Base-by-base conservation (phyloP, 2,797 vertebrate genomes). In the Scyliorhinus canicula region DNA sequence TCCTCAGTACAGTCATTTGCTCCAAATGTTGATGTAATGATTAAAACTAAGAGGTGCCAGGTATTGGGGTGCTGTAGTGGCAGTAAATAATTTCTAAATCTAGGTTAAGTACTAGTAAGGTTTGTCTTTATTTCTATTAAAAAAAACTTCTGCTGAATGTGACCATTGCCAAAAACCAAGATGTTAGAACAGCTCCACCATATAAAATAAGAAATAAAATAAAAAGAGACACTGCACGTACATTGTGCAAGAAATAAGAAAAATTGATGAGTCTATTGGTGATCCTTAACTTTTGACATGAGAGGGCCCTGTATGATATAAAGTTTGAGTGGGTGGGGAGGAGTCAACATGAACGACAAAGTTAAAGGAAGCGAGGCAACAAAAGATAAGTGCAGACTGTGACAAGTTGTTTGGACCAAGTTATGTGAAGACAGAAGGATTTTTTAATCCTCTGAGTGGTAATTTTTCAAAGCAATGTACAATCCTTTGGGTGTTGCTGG, bases 381-480 rank as follows among this genome's bases (percentile, higher is more conserved):
- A 16, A 0, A 7, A 91, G 57, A 60, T 91, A 91, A 44, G 24
- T 91, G 21, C 7, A 91, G 57, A 91, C 57, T 35, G 52, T 88
- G 85, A 88, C 85, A 63, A 91, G 57, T 65, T 91, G 24, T 91
- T 63, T 7, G 26, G 57, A 63, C 16, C 7, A 63, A 63, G 55
- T 7, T 44, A 1, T 24, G 24, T n/a, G 16, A 44, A 11, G 16
- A 40, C 57, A 63, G 31, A 91, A 63, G 57, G 57, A 40, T 91
- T 63, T 91, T 91, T 63, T 91, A 91, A 63, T 91, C n/a, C 57
- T 91, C 57, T 44, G 88, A 91, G 88, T 44, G 65, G 60, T 91
- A 63, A 65, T 63, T 91, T 63, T 63, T 35, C 88, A 91, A 91
- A n/a, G 57, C 88, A 91, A 91, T n/a, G n/a, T n/a, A n/a, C n/a